Conservation (phyloP, 2,113 vertebrate genomes). For the Corythaixoides concolor region DNA sequence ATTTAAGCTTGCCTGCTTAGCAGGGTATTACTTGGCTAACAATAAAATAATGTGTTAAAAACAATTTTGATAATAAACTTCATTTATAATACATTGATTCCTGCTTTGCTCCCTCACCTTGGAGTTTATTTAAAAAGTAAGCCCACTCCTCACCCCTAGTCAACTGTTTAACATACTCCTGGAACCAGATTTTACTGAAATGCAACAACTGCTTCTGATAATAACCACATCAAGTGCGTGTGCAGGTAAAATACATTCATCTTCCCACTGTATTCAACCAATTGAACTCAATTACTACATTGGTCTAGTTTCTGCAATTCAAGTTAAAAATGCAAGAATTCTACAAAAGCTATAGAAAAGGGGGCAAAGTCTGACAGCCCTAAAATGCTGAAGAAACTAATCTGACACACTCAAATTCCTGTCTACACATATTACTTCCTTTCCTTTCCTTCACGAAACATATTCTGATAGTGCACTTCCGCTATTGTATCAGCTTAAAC, state of each 20-base stretch:
- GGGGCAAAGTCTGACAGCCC: background rate
- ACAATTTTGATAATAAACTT: background rate
- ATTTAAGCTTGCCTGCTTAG: background rate
- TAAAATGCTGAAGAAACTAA: background rate
- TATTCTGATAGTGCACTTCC: background rate
- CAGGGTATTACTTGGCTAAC: background rate
- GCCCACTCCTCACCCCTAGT: background rate
- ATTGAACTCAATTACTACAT: background rate
- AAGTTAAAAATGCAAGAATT: background rate
- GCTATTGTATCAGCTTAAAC: fast-evolving
- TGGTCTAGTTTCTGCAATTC: background rate
- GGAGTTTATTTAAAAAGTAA: background rate
- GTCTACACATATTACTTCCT: background rate
- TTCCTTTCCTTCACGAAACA: background rate
- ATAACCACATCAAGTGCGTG: fast-evolving
- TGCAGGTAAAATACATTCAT: background rate
- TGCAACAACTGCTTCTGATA: background rate
- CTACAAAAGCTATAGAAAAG: background rate
- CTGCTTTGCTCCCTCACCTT: background rate
- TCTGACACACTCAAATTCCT: background rate
- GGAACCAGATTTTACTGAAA: background rate
- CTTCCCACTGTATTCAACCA: background rate
- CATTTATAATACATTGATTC: background rate
- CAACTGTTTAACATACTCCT: background rate
- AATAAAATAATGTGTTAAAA: background rate